These are phyloP conservation scores for Rotaria socialis DNA, from an alignment of 2,888 invertebrate genomes.

Conservation along the genomic window DNA sequence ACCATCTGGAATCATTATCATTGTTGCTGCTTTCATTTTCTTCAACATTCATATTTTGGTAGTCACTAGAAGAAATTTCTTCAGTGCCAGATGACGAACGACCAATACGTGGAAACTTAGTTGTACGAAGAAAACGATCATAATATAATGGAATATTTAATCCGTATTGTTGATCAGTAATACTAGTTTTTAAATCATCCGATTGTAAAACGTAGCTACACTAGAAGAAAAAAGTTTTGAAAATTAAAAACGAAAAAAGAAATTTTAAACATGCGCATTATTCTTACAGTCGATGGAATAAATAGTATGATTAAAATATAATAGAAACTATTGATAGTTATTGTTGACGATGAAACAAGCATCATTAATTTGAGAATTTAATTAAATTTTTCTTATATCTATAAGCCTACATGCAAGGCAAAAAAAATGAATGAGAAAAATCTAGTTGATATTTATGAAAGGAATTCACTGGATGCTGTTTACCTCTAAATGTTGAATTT, in stretches of 20 bases:
- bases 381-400: not conserved
- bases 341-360: not conserved
- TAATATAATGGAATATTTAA: not conserved
- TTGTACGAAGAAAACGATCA: constrained; percentile 8
- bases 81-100: not conserved
- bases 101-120: constrained; percentile 26
- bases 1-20: not conserved
- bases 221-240: not conserved
- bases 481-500: not conserved
- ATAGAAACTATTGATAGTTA: not conserved
- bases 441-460: too few species aligned
- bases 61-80: not conserved
- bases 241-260: not conserved
- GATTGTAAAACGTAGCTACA: not conserved
- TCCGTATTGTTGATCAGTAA: not conserved
- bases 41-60: not conserved
- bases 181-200: not conserved
- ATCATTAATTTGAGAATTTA: not conserved
- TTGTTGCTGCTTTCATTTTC: not conserved
- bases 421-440: too few species aligned
- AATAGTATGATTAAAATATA: not conserved
- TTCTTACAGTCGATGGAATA: not conserved
- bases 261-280: not conserved
- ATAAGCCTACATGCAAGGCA: not conserved
- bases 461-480: not conserved